Evolutionary conservation across 2,797 vertebrate genomes (phyloP).

Genomic region (Triplophysa bombifrons): DNA sequence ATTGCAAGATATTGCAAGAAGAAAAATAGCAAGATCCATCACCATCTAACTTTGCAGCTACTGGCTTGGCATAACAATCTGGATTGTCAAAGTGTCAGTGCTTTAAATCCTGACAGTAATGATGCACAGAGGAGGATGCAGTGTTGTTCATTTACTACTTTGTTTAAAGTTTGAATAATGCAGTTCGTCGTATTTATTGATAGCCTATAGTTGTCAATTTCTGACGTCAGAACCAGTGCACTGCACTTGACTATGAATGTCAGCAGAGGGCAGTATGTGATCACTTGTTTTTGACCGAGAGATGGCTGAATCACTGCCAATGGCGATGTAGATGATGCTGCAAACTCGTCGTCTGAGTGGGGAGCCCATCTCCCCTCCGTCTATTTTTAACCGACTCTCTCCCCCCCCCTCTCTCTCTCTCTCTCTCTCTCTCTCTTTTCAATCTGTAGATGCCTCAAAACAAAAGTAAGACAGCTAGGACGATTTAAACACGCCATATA

Average conservation of each 20-base stretch:
- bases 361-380: background rate
- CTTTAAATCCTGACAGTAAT: constrained; percentile 14
- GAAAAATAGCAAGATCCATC: background rate
- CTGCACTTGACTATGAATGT: background rate
- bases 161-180: background rate
- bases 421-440: constrained; percentile 39
- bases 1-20: background rate
- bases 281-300: constrained; percentile 10
- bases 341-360: constrained; percentile 41
- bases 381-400: constrained; percentile 37
- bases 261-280: constrained; percentile 58
- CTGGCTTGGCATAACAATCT: background rate
- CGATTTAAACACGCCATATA: background rate
- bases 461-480: background rate
- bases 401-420: constrained; percentile 46
- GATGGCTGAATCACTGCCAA: constrained; percentile 62
- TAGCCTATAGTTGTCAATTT: background rate
- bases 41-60: constrained; percentile 21
- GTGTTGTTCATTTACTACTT: background rate
- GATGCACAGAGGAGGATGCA: background rate
- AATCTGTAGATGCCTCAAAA: background rate
- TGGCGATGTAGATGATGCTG: constrained; percentile 39
- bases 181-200: background rate
- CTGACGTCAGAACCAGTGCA: background rate
- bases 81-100: background rate